Evolutionary conservation across 2,797 vertebrate species (phyloP).

Genomic region (Myotis myotis): DNA sequence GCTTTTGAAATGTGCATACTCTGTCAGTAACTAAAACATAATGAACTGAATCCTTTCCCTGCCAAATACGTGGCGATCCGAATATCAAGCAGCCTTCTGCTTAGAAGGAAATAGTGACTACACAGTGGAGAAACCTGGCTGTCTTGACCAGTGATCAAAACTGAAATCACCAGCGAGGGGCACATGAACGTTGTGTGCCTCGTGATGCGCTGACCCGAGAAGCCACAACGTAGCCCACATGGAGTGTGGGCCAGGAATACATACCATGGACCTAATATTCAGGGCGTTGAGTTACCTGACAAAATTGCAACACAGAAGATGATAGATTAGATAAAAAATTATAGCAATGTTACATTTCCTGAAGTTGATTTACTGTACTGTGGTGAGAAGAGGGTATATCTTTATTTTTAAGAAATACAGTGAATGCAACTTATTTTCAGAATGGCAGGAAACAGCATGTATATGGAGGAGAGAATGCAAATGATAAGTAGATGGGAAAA

Average conservation of each 20-base stretch:
- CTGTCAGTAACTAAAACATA: constrained; percentile 44
- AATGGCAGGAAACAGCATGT: neutral
- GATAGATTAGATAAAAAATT: neutral
- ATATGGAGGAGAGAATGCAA: neutral
- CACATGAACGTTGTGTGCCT: no score
- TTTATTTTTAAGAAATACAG: neutral
- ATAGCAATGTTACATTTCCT: neutral
- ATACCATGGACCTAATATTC: neutral
- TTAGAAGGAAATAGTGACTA: neutral
- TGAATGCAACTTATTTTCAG: neutral
- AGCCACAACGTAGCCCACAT: neutral
- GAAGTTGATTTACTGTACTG: neutral
- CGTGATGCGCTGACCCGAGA: neutral
- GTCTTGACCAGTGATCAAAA: neutral
- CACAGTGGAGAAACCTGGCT: neutral
- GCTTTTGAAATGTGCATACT: neutral
- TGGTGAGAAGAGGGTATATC: neutral
- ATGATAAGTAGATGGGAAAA: neutral
- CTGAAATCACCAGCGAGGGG: neutral
- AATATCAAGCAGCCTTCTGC: constrained; percentile 21
- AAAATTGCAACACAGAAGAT: neutral
- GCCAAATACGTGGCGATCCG: neutral
- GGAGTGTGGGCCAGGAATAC: neutral
- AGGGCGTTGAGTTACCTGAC: neutral
- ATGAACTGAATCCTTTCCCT: neutral